Evolutionary conservation across 2,797 vertebrate species (phyloP), one percentile per base, ranked within the genome.

Genomic region (Pteronotus mesoamericanus): DNA sequence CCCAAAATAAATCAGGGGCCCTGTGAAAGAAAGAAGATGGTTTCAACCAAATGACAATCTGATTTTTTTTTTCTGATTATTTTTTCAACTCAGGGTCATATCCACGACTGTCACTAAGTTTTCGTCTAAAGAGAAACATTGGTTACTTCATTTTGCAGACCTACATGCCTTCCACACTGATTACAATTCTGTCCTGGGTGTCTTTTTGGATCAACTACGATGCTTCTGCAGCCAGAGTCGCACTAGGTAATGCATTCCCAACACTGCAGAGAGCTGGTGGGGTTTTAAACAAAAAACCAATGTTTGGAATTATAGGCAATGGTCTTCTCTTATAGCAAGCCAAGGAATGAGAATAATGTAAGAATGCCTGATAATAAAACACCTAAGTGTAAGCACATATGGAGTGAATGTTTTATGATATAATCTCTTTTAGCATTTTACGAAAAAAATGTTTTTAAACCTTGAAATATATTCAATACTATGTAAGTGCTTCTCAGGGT

Each of bases 131-230:
- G 98, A 99, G 99, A 98, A 99, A 99, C 97, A 99, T 99, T 26
- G 99, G 99, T 69, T 99, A 99, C 98, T 99, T 99, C 98, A 99
- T 99, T 98, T 98, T 99, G 95, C 99, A 99, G 98, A 99, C 99
- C 84, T 99, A 99, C 94, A 99, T 99, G 99, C 99, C 99, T 96
- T 99, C 99, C 95, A 99, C 98, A 0, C 97, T 99, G 97, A 99
- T 99, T 98, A 99, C 99, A 97, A 99, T 99, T 98, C 98, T 99
- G 55, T 99, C 99, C 0, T 99, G 99, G 99, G 99, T 99, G 96
- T 99, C 99, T 68, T 99, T 99, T 98, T 99, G 99, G 99, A 99
- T 99, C 98, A 99, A 99, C 98, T 99, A 99, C 3, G 99, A 99
- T 96, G 99, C 99, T 61, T 99, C 99, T 16, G 99, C 99, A 95